Conservation (phyloP, 1,140 invertebrate species). For the Whitmania pigra region DNA sequence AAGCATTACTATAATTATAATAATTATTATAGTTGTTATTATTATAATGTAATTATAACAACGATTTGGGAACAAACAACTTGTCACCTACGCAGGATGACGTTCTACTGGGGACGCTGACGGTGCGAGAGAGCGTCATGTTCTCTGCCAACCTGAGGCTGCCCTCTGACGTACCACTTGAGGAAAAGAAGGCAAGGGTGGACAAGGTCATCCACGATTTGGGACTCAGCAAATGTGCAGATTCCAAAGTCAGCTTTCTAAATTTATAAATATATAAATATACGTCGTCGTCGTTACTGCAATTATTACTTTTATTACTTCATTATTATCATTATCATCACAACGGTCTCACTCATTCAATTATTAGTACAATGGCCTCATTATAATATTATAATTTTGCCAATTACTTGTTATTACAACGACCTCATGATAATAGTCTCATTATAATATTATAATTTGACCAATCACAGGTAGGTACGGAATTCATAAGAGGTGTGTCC, state of each 20-base stretch:
- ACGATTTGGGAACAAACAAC: too few species aligned
- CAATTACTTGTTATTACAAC: too few species aligned
- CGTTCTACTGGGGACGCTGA: conserved; percentile 39
- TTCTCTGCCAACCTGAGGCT: conserved; percentile 29
- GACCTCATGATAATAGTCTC: too few species aligned
- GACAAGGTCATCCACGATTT: conserved; percentile 37
- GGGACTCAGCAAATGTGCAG: conserved; percentile 34
- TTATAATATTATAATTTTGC: conserved; percentile 1
- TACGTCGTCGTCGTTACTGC: too few species aligned
- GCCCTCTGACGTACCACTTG: conserved; percentile 25
- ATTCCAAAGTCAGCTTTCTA: conserved; percentile 32
- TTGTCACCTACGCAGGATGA: conserved; percentile 40
- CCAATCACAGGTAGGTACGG: conserved; percentile 31
- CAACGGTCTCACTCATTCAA: too few species aligned
- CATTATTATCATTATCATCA: too few species aligned
- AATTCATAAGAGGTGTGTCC: conserved; percentile 40
- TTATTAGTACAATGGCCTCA: too few species aligned
- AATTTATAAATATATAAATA: too few species aligned
- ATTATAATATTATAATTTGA: neutral
- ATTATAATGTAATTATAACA: too few species aligned
- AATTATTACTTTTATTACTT: too few species aligned
- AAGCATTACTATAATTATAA: too few species aligned
- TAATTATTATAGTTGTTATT: too few species aligned
- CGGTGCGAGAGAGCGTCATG: conserved; percentile 28
- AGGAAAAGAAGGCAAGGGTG: conserved; percentile 31